A percentile compares a stretch with the other conserved stretches of the same genome.
Conservation (phyloP, 2,888 invertebrate genomes). For the Zootermopsis nevadensis region DNA sequence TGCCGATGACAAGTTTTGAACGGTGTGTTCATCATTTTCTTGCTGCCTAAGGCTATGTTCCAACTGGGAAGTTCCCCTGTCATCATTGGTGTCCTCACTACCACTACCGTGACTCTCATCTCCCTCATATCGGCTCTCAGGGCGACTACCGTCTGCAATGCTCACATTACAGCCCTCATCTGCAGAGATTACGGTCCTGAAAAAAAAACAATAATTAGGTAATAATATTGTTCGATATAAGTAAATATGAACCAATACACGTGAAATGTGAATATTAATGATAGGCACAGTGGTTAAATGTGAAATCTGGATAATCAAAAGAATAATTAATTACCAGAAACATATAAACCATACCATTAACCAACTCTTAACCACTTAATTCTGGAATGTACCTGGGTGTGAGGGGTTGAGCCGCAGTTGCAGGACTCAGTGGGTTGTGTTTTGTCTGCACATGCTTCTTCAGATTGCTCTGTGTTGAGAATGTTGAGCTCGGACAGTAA, state of each 20-base stretch:
- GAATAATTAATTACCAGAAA: too few relatives aligned
- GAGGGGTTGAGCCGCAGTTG: not conserved
- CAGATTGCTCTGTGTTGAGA: constrained; percentile 81
- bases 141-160: not conserved
- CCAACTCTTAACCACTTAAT: too few relatives aligned
- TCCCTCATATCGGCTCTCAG: constrained; percentile 26
- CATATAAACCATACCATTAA: too few relatives aligned
- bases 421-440: constrained; percentile 63
- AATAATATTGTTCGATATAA: too few relatives aligned
- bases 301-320: too few relatives aligned
- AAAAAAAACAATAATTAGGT: not conserved
- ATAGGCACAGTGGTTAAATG: too few relatives aligned
- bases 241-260: too few relatives aligned
- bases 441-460: constrained; percentile 82
- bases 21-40: not conserved
- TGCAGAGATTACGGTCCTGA: not conserved
- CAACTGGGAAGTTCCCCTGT: not conserved
- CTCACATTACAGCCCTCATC: constrained; percentile 1
- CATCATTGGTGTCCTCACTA: constrained; percentile 39
- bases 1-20: not conserved
- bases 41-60: not conserved
- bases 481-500: constrained; percentile 84
- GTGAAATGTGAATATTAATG: too few relatives aligned
- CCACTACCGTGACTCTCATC: constrained; percentile 46
- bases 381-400: not conserved